phyloP scores from a whole-genome alignment of 2,888 invertebrate genomes.

The Argyresthia albistria region DNA sequence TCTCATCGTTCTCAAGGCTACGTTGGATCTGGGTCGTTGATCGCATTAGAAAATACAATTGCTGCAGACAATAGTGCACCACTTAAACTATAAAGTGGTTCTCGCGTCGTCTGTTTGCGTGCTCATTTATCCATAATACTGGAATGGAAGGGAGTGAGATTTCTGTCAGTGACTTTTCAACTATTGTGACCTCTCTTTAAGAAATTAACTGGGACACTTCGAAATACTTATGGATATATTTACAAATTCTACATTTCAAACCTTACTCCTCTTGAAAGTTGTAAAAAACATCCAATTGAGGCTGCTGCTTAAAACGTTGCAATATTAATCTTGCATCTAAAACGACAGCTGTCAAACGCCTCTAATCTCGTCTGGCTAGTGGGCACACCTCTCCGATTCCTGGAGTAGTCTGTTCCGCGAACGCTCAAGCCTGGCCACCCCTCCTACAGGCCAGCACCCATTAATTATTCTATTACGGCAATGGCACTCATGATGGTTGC shows the following conservation, averaged over 20 bases:
- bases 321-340: background rate
- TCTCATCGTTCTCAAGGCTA: slow-evolving; percentile 3
- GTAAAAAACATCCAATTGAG: background rate
- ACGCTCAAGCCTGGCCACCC: slow-evolving; percentile 12
- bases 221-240: background rate
- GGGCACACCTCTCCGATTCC: too few relatives aligned
- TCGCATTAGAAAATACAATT: slow-evolving; percentile 5
- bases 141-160: background rate
- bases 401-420: background rate
- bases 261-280: too few relatives aligned
- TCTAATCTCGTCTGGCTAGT: too few relatives aligned
- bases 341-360: background rate
- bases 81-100: background rate
- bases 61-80: slow-evolving; percentile 1
- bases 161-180: background rate
- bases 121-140: background rate
- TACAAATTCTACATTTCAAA: too few relatives aligned
- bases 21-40: slow-evolving; percentile 3
- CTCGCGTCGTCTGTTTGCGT: background rate
- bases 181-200: background rate
- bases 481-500: slow-evolving; percentile 44
- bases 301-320: background rate
- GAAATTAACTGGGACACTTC: background rate
- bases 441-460: slow-evolving; percentile 35
- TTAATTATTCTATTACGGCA: slow-evolving; percentile 64